phyloP scores from a whole-genome alignment of 2,797 vertebrate species.

The Pyrocephalus nanus region DNA sequence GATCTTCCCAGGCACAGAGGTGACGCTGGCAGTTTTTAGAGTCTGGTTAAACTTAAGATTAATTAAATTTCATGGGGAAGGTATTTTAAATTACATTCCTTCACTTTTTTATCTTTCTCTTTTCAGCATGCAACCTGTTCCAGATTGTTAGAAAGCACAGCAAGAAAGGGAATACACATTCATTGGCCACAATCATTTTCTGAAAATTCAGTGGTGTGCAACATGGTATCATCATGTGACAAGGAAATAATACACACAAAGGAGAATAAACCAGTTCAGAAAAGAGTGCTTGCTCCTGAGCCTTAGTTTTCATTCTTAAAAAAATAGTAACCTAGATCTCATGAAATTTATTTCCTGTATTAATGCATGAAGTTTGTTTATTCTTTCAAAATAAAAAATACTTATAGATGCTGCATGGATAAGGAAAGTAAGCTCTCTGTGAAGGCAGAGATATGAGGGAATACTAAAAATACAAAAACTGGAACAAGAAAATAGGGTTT shows the following conservation, averaged over 20 bases:
- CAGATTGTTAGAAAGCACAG: background rate
- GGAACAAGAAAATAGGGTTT: background rate
- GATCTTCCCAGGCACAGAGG: background rate
- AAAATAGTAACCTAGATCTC: background rate
- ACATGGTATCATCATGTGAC: background rate
- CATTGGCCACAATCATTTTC: background rate
- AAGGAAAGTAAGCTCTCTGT: background rate
- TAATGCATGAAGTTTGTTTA: background rate
- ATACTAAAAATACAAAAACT: background rate
- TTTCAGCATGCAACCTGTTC: background rate
- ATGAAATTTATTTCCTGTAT: background rate
- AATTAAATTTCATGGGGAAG: background rate
- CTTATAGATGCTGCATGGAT: background rate
- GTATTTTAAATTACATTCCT: background rate
- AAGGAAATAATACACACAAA: background rate
- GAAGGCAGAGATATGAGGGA: background rate
- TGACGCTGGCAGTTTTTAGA: background rate
- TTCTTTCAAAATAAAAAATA: background rate
- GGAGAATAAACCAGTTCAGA: background rate
- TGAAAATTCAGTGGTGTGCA: background rate
- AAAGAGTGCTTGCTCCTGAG: background rate
- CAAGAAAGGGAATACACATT: background rate
- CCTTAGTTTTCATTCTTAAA: background rate
- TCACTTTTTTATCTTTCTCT: background rate
- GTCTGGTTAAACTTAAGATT: background rate